phyloP scores from a whole-genome alignment of 1,140 invertebrate species.

The roundworm (Caenorhabditis elegans) region WBcel235 BX284606.5:6543501-6544000 shows the following conservation, averaged over 20 bases:
- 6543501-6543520: slow-evolving; percentile 62
- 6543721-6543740: not conserved
- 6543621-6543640: not conserved
- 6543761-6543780: not conserved
- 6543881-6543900: not conserved
- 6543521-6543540: slow-evolving; percentile 54
- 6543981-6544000: not conserved
- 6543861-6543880: not conserved
- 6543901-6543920: not conserved
- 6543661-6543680: not conserved
- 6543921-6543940: not conserved
- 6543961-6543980: not conserved
- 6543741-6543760: not conserved
- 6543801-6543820: not conserved
- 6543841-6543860: not conserved
- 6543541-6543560: not conserved
- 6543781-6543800: not conserved
- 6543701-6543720: not conserved
- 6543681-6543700: not conserved
- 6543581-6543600: not conserved
- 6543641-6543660: not conserved
- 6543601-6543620: not conserved
- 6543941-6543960: not conserved
- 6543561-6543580: not conserved
- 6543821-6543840: not conserved